Conservation (phyloP, 2,888 invertebrate genomes). For the Chrysolina haemoptera region DNA sequence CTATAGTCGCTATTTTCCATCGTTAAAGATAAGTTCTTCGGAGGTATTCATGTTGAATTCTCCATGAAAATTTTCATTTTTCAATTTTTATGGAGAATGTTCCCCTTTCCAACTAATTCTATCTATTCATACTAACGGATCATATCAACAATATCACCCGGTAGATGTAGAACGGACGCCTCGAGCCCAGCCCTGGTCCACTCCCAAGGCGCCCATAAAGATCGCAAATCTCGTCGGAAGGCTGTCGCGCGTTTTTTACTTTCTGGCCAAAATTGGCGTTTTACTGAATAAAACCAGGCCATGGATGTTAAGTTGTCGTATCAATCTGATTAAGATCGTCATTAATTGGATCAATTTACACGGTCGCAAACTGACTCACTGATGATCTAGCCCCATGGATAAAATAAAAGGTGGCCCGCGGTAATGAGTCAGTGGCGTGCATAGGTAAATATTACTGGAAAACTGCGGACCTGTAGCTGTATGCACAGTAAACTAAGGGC, state of each 20-base stretch:
- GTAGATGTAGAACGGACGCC: neutral
- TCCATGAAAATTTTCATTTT: too few relatives aligned
- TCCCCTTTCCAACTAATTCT: too few relatives aligned
- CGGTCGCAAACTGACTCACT: neutral
- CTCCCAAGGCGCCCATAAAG: neutral
- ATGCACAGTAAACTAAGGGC: too few relatives aligned
- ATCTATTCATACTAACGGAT: too few relatives aligned
- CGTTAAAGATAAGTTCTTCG: too few relatives aligned
- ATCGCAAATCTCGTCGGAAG: neutral
- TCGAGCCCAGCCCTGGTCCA: neutral
- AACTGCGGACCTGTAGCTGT: too few relatives aligned
- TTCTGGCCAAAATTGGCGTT: neutral
- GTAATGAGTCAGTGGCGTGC: too few relatives aligned
- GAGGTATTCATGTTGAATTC: too few relatives aligned
- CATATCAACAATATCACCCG: neutral
- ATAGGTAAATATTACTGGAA: too few relatives aligned
- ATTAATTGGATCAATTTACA: slow-evolving; percentile 1
- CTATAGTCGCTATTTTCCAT: too few relatives aligned
- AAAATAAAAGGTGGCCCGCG: neutral
- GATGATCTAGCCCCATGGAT: neutral
- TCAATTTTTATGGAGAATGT: too few relatives aligned
- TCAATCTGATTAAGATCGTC: neutral
- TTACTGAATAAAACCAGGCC: neutral
- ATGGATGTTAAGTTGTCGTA: neutral
- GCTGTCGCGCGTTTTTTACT: neutral